Conservation (phyloP, 2,113 vertebrate genomes). For the Origma solitaria region DNA sequence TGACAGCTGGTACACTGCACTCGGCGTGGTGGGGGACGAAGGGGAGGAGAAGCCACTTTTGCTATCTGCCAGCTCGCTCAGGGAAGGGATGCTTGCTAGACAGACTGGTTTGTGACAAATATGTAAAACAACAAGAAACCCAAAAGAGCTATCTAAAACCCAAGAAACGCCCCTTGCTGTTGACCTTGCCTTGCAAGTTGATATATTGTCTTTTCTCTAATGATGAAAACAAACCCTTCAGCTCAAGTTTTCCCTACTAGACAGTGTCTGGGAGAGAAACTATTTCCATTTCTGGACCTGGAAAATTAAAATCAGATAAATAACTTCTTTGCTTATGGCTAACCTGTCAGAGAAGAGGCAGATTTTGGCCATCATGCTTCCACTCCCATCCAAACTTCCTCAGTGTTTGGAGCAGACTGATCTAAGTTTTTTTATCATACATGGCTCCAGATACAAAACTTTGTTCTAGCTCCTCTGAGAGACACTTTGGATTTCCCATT, state of each 20-base stretch:
- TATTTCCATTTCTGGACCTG: background rate
- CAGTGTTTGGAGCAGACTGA: background rate
- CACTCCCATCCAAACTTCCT: background rate
- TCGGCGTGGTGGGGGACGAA: rapidly evolving
- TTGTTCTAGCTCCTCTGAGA: background rate
- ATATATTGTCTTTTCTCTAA: background rate
- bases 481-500: background rate
- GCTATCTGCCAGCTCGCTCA: background rate
- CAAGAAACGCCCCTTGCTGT: background rate
- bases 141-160: background rate
- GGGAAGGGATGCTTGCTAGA: background rate
- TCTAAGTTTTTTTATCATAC: background rate
- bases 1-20: rapidly evolving
- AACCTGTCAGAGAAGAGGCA: background rate
- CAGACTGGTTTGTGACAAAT: background rate
- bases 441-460: background rate
- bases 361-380: background rate
- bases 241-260: background rate
- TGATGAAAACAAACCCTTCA: background rate
- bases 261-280: background rate
- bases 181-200: background rate
- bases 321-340: background rate
- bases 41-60: background rate
- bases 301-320: background rate
- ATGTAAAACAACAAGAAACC: background rate